Base-by-base conservation (phyloP, 23 tunicate species). In the Trididemnum clinides region DNA sequence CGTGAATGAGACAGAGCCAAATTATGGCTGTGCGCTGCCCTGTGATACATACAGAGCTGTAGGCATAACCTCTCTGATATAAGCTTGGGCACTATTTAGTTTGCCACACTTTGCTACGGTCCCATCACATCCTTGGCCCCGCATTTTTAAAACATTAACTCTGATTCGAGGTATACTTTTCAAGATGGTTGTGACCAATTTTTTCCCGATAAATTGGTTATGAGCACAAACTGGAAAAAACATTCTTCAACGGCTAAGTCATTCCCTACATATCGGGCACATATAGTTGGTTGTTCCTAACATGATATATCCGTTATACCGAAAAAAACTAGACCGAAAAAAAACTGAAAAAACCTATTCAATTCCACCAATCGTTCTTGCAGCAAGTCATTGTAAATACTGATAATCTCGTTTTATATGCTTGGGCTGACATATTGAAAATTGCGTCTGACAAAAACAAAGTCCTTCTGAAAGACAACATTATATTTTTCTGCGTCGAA, bases 21-120 rank as follows among this genome's bases (percentile, higher is more conserved):
- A 70, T 70, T 70, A 70, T 27, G 77, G n/a, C 77, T 30, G 37
- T 31, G 38, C 30, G 77, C 77, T 7, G 77, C 77, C 28, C 77
- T 27, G 39, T 70, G 77, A n/a, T 30, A 70, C 77, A 70, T 70
- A 70, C 5, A 70, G 37, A 28, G 77, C 38, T 5, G 77, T 30
- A 27, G 77, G 38, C 5, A 70, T 70, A 70, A 70, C 37, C 30
- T 70, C n/a, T 70, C 77, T 28, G 39, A 70, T 62, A n/a, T 70
- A 37, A 70, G 77, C 36, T 70, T 70, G 77, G 36, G 25, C 77
- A 30, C 77, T 12, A 33, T 70, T 70, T 30, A 70, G 38, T 70
- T 70, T 70, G n/a, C 77, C 77, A 70, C 77, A 27, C 77, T 27
- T 70, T 5, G 77, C 77, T 30, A 37, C 37, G 10, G 77, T 37